These are phyloP conservation scores for Drosophila eugracilis DNA, from an alignment of 1,140 invertebrate species.

Conservation along the genomic window DNA sequence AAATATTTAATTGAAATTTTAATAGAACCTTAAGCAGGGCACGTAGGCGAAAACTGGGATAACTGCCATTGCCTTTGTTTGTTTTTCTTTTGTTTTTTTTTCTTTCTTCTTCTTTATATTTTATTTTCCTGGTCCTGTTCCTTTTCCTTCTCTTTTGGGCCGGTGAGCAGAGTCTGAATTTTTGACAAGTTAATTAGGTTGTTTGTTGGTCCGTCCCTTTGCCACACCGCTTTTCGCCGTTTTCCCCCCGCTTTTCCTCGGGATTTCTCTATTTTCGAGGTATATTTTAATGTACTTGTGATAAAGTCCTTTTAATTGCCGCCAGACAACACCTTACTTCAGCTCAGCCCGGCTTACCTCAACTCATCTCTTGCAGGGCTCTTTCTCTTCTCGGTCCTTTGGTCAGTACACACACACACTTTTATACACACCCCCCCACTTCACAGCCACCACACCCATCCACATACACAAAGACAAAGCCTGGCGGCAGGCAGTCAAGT, in stretches of 20 bases:
- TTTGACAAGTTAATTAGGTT: conserved; percentile 78
- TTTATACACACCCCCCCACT: background rate
- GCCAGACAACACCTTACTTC: conserved; percentile 40
- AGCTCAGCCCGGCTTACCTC: conserved; percentile 3
- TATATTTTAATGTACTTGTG: conserved; percentile 68
- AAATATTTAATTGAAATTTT: conserved; percentile 76
- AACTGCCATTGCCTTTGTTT: conserved; percentile 16
- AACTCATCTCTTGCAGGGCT: conserved; percentile 1
- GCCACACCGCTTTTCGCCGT: background rate
- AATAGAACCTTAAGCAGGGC: conserved; percentile 69
- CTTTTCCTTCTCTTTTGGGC: conserved; percentile 19
- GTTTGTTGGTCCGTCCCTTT: conserved; percentile 44
- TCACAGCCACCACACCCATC: background rate
- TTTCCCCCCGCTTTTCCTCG: background rate
- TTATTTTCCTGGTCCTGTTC: conserved; percentile 19
- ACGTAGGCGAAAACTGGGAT: conserved; percentile 43
- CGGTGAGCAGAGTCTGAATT: conserved; percentile 56
- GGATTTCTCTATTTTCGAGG: conserved; percentile 11
- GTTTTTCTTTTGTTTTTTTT: conserved; percentile 31
- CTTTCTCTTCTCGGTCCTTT: background rate
- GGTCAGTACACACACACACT: conserved; percentile 9
- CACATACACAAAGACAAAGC: background rate
- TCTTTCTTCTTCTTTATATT: conserved; percentile 16
- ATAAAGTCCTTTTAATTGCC: conserved; percentile 65
- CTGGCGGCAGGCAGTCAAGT: conserved; percentile 32